Conservation (phyloP, 2,888 invertebrate species). For the Mesorhabditis belari region DNA sequence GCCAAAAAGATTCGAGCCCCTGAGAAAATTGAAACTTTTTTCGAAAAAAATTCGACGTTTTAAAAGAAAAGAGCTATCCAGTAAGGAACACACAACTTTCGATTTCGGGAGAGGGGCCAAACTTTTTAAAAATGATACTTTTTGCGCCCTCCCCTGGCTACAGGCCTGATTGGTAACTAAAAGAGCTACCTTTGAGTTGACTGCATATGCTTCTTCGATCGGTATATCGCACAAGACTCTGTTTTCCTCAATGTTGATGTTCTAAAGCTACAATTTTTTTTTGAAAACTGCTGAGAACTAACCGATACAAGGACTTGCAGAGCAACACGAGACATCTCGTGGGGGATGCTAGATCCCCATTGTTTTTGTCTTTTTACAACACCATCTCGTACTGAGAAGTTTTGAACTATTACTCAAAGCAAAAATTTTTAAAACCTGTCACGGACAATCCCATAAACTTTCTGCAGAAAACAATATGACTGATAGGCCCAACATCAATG, state of each 20-base stretch:
- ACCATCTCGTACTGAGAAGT: conserved; percentile 1
- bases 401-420: not conserved
- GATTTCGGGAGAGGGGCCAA: not conserved
- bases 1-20: not conserved
- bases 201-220: conserved; percentile 66
- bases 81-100: no score
- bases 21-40: not conserved
- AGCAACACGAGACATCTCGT: not conserved
- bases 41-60: conserved; percentile 1
- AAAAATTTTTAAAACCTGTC: no score
- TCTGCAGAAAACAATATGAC: conserved; percentile 16
- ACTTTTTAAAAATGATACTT: no score
- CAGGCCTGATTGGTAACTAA: not conserved
- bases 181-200: conserved; percentile 63
- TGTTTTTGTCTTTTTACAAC: conserved; percentile 12
- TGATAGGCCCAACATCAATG: conserved; percentile 15
- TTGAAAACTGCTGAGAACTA: not conserved
- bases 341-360: conserved; percentile 5
- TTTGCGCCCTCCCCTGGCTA: not conserved
- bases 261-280: not conserved
- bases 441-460: conserved; percentile 22
- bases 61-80: conserved; percentile 15
- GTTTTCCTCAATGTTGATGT: conserved; percentile 49
- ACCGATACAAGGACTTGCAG: not conserved
- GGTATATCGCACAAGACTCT: not conserved